Evolutionary conservation across 92 coral and sea anemone species (phyloP).

Genomic region (Plumapathes pennacea): DNA sequence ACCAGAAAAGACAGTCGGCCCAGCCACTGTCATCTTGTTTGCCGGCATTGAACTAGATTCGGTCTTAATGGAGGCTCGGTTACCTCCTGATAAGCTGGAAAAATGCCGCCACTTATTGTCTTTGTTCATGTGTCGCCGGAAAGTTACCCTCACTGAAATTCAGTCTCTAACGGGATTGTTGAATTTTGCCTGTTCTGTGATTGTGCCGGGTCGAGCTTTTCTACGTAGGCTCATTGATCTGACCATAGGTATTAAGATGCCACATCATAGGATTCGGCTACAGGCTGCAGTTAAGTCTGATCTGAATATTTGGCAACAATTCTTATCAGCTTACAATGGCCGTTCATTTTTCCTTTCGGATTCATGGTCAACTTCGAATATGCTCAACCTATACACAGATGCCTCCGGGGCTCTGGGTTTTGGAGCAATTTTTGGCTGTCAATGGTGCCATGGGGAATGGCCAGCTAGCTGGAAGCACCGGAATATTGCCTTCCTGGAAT

Average conservation of each 20-base stretch:
- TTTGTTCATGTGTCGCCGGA: constrained; percentile 9
- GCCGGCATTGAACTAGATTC: constrained; percentile 54
- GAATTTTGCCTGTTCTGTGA: constrained; percentile 40
- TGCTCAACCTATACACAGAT: constrained; percentile 21
- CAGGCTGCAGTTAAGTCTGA: constrained; percentile 3
- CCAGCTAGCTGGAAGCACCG: constrained; percentile 7
- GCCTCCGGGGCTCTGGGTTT: constrained; percentile 18
- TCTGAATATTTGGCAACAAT: constrained; percentile 10
- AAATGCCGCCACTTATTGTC: constrained; percentile 15
- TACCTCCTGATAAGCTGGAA: constrained; percentile 35
- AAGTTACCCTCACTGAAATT: constrained; percentile 22
- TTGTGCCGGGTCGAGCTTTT: constrained; percentile 44
- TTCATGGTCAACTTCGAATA: constrained; percentile 18
- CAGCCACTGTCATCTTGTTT: constrained; percentile 24
- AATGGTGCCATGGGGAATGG: constrained; percentile 41
- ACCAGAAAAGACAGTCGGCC: constrained; percentile 19
- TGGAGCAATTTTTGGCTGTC: constrained; percentile 18
- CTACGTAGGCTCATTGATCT: constrained; percentile 18
- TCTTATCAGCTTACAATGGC: constrained; percentile 19
- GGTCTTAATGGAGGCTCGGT: constrained; percentile 20
- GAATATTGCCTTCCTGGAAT: constrained; percentile 28
- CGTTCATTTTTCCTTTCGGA: constrained; percentile 36
- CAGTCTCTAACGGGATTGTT: constrained; percentile 43
- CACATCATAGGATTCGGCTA: constrained; percentile 10
- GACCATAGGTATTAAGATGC: constrained; percentile 27